A percentile compares a stretch with the other conserved stretches of the same genome.
Conservation (phyloP, 1,140 invertebrate species). For the Spodoptera litura region DNA sequence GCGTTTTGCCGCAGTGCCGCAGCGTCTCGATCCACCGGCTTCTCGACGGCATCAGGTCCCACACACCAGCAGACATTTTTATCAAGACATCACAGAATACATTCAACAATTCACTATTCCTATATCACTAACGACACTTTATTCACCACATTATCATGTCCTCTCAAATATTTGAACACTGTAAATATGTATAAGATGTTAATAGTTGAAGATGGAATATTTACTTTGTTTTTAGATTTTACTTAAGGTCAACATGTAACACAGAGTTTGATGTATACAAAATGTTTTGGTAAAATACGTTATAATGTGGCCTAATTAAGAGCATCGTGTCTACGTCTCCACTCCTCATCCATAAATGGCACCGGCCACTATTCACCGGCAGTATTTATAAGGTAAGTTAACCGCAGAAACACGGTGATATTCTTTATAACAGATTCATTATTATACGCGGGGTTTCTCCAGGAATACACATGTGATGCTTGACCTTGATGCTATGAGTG, state of each 20-base stretch:
- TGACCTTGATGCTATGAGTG: background rate
- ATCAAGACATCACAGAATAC: constrained; percentile 59
- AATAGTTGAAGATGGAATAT: background rate
- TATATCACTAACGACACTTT: constrained; percentile 19
- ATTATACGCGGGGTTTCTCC: constrained; percentile 32
- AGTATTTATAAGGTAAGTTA: constrained; percentile 24
- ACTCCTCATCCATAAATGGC: constrained; percentile 17
- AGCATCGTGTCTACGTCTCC: constrained; percentile 17
- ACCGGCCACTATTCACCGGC: constrained; percentile 2
- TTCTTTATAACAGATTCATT: constrained; percentile 27
- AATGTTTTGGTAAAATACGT: too few relatives aligned
- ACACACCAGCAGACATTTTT: constrained; percentile 72
- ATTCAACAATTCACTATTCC: background rate
- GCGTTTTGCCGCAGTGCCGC: constrained; percentile 78
- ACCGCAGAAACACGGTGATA: constrained; percentile 9
- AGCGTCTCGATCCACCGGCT: constrained; percentile 80
- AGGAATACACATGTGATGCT: background rate
- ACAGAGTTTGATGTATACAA: background rate
- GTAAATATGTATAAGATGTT: constrained; percentile 11
- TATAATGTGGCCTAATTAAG: background rate
- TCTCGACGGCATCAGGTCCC: constrained; percentile 76
- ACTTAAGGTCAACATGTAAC: background rate
- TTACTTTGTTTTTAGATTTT: constrained; percentile 7
- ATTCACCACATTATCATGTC: background rate
- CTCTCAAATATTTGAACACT: background rate